Conservation (phyloP, 2,888 invertebrate species). For the Luperina nickerlii region DNA sequence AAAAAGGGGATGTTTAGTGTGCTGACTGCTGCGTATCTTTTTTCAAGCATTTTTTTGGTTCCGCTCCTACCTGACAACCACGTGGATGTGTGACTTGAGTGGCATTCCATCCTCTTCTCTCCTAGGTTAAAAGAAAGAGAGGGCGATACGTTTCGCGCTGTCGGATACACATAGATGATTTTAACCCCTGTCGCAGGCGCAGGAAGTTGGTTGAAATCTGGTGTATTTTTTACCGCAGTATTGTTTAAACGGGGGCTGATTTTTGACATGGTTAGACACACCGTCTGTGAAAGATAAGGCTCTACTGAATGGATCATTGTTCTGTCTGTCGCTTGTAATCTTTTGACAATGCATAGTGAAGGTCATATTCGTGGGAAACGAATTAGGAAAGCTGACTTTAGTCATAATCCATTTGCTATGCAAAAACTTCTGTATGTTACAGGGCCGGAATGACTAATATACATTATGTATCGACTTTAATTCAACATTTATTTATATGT, state of each 20-base stretch:
- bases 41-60: slow-evolving; percentile 85
- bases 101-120: slow-evolving; percentile 72
- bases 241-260: slow-evolving; percentile 85
- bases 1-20: slow-evolving; percentile 89
- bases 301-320: slow-evolving; percentile 83
- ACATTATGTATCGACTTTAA: slow-evolving; percentile 11
- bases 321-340: slow-evolving; percentile 74
- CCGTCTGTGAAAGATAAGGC: slow-evolving; percentile 81
- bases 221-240: slow-evolving; percentile 85
- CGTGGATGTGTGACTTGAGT: slow-evolving; percentile 83
- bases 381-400: slow-evolving; percentile 52
- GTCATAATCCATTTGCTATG: slow-evolving; percentile 50
- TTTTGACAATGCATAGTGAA: slow-evolving; percentile 72
- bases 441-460: not conserved
- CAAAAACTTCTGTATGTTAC: slow-evolving; percentile 34
- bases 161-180: slow-evolving; percentile 69
- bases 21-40: slow-evolving; percentile 83
- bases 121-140: slow-evolving; percentile 72
- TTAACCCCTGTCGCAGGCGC: slow-evolving; percentile 79
- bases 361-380: slow-evolving; percentile 70
- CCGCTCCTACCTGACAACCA: slow-evolving; percentile 87
- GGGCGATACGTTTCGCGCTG: slow-evolving; percentile 77
- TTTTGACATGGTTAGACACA: slow-evolving; percentile 82
- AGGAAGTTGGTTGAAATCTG: slow-evolving; percentile 89
- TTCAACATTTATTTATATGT: slow-evolving; percentile 17